phyloP scores from a whole-genome alignment of 1,140 invertebrate genomes.

The Brachionus koreanus region DNA sequence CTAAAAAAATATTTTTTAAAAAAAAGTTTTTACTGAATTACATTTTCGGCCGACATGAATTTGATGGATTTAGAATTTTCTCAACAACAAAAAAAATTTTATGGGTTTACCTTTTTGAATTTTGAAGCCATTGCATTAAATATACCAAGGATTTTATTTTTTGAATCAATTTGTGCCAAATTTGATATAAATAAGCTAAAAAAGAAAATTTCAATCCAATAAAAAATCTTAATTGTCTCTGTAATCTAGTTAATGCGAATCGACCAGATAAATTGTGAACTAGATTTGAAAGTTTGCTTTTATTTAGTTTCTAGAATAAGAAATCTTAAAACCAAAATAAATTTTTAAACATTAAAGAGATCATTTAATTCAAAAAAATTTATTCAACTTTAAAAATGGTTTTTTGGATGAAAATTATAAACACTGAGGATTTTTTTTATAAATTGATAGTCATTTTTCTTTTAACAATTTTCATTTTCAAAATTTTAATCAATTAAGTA shows the following conservation, averaged over 20 bases:
- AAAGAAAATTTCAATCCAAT: background rate
- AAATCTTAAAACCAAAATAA: background rate
- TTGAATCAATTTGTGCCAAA: background rate
- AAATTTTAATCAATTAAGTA: background rate
- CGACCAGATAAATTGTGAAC: background rate
- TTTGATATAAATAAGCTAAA: background rate
- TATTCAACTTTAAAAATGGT: background rate
- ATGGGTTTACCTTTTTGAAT: background rate
- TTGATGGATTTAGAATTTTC: background rate
- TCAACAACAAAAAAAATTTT: background rate
- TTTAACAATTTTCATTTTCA: slow-evolving; percentile 14
- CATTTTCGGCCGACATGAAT: background rate
- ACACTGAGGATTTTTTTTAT: background rate
- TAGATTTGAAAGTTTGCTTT: background rate
- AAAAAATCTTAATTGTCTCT: background rate
- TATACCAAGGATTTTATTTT: slow-evolving; percentile 4
- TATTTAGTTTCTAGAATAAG: background rate
- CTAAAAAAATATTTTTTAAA: background rate
- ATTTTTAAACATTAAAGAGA: background rate
- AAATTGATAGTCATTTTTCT: background rate
- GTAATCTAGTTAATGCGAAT: background rate
- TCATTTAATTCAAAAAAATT: background rate
- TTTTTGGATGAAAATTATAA: background rate
- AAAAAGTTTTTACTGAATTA: background rate
- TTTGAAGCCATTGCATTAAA: background rate